Conservation (phyloP, 92 coral and sea anemone genomes). For the Nematostella vectensis region DNA sequence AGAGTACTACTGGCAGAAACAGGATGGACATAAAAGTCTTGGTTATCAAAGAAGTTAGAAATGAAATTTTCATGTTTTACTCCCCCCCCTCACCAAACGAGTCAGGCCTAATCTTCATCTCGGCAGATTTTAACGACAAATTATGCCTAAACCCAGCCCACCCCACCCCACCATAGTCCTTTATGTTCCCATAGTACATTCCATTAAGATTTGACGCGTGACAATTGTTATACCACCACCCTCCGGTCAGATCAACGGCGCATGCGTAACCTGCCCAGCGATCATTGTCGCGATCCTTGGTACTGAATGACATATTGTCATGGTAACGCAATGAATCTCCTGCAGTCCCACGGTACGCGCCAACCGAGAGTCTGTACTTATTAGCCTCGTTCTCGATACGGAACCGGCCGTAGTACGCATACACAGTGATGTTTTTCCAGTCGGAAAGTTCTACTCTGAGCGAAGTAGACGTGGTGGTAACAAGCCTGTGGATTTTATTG, state of each 20-base stretch:
- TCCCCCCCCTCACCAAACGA: conserved; percentile 17
- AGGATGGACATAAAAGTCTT: too few relatives aligned
- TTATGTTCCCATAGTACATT: conserved; percentile 51
- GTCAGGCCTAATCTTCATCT: conserved; percentile 53
- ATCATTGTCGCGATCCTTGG: conserved; percentile 62
- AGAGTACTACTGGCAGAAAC: too few relatives aligned
- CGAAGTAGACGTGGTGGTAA: conserved; percentile 23
- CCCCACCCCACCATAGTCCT: conserved; percentile 55
- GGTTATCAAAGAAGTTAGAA: too few relatives aligned
- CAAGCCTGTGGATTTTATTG: conserved; percentile 61
- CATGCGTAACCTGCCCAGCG: conserved; percentile 34
- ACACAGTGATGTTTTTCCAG: conserved; percentile 35
- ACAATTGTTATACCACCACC: conserved; percentile 83
- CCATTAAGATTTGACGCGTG: conserved; percentile 74
- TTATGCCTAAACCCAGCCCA: conserved; percentile 57
- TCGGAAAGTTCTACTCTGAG: conserved; percentile 50
- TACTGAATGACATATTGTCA: conserved; percentile 68
- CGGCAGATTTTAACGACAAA: conserved; percentile 48
- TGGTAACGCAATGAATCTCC: conserved; percentile 61
- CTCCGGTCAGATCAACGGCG: conserved; percentile 56
- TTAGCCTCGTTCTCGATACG: conserved; percentile 33
- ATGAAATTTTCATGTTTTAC: neutral
- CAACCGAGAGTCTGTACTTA: conserved; percentile 39
- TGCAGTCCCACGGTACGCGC: conserved; percentile 38
- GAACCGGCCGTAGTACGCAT: conserved; percentile 38